Conservation (phyloP, 2,113 vertebrate genomes). For the Tyrannus savana region DNA sequence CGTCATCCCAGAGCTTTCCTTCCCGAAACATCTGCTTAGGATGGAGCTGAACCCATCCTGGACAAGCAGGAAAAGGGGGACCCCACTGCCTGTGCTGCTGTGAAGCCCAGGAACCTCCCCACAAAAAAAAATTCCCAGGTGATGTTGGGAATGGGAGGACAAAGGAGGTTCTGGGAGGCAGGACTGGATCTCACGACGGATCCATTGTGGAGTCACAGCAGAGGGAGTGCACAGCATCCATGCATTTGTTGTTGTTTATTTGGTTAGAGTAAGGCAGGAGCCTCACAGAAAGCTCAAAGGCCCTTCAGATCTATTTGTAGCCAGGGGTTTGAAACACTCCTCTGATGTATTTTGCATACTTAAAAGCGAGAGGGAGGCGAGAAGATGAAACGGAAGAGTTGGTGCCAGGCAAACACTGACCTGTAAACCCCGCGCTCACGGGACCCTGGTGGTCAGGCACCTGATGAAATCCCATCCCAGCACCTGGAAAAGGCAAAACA, state of each 20-base stretch:
- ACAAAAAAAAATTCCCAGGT: neutral
- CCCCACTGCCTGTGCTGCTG: accelerated
- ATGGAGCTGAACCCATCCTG: accelerated
- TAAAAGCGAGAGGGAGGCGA: neutral
- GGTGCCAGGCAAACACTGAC: neutral
- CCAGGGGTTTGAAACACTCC: neutral
- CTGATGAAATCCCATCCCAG: neutral
- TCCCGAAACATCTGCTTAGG: neutral
- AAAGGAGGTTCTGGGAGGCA: neutral
- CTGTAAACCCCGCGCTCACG: neutral
- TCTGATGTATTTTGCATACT: constrained; percentile 26
- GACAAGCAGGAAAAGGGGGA: neutral
- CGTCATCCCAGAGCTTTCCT: accelerated
- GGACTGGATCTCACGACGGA: accelerated
- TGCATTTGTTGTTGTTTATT: accelerated
- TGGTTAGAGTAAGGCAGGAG: neutral
- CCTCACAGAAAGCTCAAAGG: constrained; percentile 3
- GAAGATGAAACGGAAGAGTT: neutral
- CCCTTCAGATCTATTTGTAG: constrained; percentile 32
- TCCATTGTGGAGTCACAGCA: accelerated
- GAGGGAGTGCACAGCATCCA: neutral
- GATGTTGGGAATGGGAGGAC: neutral
- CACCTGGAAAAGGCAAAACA: neutral
- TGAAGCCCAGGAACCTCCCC: neutral
- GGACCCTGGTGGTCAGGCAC: neutral